phyloP scores from a whole-genome alignment of 2,888 invertebrate genomes.

The Hanleya hanleyi region DNA sequence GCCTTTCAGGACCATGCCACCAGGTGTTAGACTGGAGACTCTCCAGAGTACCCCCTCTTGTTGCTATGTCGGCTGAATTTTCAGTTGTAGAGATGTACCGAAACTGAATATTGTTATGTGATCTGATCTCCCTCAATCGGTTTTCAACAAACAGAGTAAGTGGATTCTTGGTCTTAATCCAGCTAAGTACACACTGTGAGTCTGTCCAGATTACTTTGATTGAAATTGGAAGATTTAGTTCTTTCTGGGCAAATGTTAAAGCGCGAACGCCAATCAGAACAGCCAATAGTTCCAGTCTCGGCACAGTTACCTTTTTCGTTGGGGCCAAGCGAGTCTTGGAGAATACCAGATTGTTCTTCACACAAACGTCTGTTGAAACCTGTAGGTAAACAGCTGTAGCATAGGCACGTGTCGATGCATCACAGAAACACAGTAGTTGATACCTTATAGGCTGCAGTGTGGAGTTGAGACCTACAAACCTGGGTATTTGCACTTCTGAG shows the following conservation, averaged over 20 bases:
- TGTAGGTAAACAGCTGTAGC: too few relatives aligned
- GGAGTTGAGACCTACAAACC: too few relatives aligned
- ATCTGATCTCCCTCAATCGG: background rate
- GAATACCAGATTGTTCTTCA: background rate
- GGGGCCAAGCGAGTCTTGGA: background rate
- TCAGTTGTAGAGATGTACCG: background rate
- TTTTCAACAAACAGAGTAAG: background rate
- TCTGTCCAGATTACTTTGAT: background rate
- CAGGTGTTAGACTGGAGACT: background rate
- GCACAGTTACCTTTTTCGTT: background rate
- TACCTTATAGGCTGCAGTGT: too few relatives aligned
- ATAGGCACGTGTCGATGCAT: too few relatives aligned
- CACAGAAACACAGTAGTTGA: too few relatives aligned
- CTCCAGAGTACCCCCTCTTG: background rate
- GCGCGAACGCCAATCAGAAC: background rate
- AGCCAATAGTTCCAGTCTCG: too few relatives aligned
- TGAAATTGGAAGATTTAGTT: background rate
- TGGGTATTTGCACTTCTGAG: too few relatives aligned
- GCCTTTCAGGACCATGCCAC: background rate
- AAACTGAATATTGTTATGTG: background rate
- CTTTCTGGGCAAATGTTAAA: background rate
- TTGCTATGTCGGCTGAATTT: background rate
- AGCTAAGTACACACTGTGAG: background rate
- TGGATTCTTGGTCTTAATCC: background rate
- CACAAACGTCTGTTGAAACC: too few relatives aligned